Evolutionary conservation across 2,888 invertebrate genomes (phyloP).

Genomic region (Pristionchus fissidentatus): DNA sequence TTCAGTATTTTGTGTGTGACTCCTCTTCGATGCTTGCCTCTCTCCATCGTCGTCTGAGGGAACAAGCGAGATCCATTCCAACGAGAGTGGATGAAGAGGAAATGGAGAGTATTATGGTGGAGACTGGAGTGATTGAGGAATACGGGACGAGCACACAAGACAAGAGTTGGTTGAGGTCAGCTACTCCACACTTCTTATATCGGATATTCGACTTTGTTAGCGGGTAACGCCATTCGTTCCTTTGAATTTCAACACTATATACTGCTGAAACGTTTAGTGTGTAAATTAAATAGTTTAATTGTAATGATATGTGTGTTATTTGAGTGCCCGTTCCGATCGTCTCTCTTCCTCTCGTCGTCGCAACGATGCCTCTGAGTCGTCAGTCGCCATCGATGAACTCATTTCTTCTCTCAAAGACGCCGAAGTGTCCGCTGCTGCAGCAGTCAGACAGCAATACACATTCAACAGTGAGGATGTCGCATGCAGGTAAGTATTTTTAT

Average conservation of each 20-base stretch:
- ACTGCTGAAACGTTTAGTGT: too few species aligned
- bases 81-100: slow-evolving; percentile 34
- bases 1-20: slow-evolving; percentile 49
- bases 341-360: slow-evolving; percentile 17
- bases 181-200: background rate
- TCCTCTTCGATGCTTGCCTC: slow-evolving; percentile 33
- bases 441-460: background rate
- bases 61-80: slow-evolving; percentile 24
- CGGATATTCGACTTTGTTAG: too few species aligned
- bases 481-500: slow-evolving; percentile 1
- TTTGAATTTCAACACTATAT: too few species aligned
- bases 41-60: background rate
- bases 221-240: too few species aligned
- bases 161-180: slow-evolving; percentile 39
- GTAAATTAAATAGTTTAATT: too few species aligned
- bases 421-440: background rate
- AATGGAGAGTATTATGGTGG: slow-evolving; percentile 17
- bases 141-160: background rate
- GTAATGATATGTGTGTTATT: too few species aligned
- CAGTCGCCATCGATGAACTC: slow-evolving; percentile 33
- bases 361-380: slow-evolving; percentile 46
- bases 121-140: slow-evolving; percentile 26
- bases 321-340: slow-evolving; percentile 43
- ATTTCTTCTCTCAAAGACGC: background rate
- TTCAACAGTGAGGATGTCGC: slow-evolving; percentile 47